phyloP scores from a whole-genome alignment of 2,888 invertebrate genomes.

The Onthophagus sagittarius region DNA sequence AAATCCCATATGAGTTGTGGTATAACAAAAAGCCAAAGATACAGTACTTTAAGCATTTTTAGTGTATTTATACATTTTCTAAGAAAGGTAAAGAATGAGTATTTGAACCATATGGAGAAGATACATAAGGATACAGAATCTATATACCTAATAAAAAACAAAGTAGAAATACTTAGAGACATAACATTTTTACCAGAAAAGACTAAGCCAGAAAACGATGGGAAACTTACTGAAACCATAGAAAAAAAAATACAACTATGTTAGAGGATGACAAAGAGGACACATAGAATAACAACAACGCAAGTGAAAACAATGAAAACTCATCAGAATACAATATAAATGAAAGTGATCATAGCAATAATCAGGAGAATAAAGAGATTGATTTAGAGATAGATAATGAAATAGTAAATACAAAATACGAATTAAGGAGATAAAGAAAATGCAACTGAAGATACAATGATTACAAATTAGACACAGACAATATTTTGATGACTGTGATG shows the following conservation, averaged over 20 bases:
- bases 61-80: too few species aligned
- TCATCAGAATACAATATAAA: slow-evolving; percentile 26
- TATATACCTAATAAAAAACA: slow-evolving; percentile 25
- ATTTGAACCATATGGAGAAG: slow-evolving; percentile 27
- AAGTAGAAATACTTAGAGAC: slow-evolving; percentile 26
- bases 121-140: slow-evolving; percentile 26
- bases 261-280: neutral
- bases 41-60: slow-evolving; percentile 22
- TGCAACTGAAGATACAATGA: neutral
- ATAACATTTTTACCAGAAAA: slow-evolving; percentile 26
- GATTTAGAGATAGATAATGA: neutral
- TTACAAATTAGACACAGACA: too few species aligned
- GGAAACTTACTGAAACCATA: neutral
- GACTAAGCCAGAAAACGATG: neutral
- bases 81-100: slow-evolving; percentile 27
- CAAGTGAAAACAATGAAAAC: slow-evolving; percentile 30
- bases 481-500: too few species aligned
- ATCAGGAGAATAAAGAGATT: neutral
- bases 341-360: neutral
- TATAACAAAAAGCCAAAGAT: too few species aligned
- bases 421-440: neutral
- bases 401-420: neutral
- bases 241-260: neutral
- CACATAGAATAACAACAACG: slow-evolving; percentile 27
- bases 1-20: too few species aligned